A percentile compares a stretch with the other conserved stretches of the same genome.
These are phyloP conservation scores for Plecotus auritus DNA, from an alignment of 2,113 vertebrate genomes.

Conservation along the genomic window DNA sequence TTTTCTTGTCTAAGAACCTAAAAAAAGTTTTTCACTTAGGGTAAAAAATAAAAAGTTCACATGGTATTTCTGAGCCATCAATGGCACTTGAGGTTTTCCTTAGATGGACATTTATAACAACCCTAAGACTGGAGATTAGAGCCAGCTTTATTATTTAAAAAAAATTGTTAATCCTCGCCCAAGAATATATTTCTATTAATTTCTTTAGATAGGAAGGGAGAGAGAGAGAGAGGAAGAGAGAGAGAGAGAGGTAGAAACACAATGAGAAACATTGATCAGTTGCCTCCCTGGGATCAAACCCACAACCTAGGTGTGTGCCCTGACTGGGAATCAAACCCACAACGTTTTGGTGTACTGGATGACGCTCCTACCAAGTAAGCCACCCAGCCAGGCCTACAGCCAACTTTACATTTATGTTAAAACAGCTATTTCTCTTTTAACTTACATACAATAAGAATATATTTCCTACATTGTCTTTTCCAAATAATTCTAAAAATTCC, in stretches of 20 bases:
- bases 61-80: neutral
- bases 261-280: neutral
- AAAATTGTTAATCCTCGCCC: neutral
- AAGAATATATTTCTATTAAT: neutral
- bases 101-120: neutral
- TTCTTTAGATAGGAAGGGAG: too few relatives aligned
- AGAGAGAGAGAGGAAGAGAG: too few relatives aligned
- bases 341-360: neutral
- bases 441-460: neutral
- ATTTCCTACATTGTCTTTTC: neutral
- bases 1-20: neutral
- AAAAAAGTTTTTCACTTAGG: neutral
- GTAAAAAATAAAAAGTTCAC: slow-evolving; percentile 2
- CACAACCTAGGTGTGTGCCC: neutral
- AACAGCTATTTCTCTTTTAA: neutral
- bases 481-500: neutral
- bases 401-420: neutral
- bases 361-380: neutral
- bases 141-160: neutral
- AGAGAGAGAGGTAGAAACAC: neutral
- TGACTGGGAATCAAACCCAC: neutral
- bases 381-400: neutral
- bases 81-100: neutral
- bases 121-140: neutral
- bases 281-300: neutral